Percentiles rank a stretch among this genome's conserved stretches.
phyloP scores from a whole-genome alignment of 2,888 invertebrate species.

The Nipponacmea schrenckii region DNA sequence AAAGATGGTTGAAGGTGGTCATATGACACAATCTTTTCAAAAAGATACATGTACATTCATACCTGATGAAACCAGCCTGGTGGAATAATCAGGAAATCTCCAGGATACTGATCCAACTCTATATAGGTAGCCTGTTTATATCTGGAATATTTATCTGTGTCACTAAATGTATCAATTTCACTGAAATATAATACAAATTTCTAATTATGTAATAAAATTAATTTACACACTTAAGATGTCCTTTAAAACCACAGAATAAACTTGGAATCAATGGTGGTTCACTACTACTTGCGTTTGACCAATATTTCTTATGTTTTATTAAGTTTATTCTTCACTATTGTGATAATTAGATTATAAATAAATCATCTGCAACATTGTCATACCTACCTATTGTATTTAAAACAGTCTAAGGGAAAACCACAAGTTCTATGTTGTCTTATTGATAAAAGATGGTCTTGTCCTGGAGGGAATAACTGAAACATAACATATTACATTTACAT shows the following conservation, averaged over 20 bases:
- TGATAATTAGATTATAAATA: too few species aligned
- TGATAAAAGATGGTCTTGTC: slow-evolving; percentile 63
- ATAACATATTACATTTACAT: neutral
- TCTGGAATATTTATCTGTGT: slow-evolving; percentile 42
- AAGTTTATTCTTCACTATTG: too few species aligned
- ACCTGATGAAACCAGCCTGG: slow-evolving; percentile 68
- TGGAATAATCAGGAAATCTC: slow-evolving; percentile 65
- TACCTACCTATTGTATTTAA: slow-evolving; percentile 64
- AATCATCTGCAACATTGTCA: too few species aligned
- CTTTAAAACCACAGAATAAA: too few species aligned
- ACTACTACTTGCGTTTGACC: too few species aligned
- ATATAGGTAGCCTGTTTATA: slow-evolving; percentile 49
- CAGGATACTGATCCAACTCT: slow-evolving; percentile 62
- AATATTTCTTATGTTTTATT: too few species aligned
- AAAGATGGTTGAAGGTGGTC: too few species aligned
- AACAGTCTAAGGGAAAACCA: slow-evolving; percentile 65
- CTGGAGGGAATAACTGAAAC: slow-evolving; percentile 63
- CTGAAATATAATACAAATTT: slow-evolving; percentile 33
- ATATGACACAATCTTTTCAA: too few species aligned
- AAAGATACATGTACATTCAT: neutral
- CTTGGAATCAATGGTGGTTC: neutral
- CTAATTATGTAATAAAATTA: neutral
- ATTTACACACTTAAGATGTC: too few species aligned
- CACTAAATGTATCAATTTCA: slow-evolving; percentile 54
- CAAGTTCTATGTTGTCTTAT: slow-evolving; percentile 43